Evolutionary conservation across 53 echinoderm and acorn worm species (phyloP).

Genomic region (Arbacia lixula): DNA sequence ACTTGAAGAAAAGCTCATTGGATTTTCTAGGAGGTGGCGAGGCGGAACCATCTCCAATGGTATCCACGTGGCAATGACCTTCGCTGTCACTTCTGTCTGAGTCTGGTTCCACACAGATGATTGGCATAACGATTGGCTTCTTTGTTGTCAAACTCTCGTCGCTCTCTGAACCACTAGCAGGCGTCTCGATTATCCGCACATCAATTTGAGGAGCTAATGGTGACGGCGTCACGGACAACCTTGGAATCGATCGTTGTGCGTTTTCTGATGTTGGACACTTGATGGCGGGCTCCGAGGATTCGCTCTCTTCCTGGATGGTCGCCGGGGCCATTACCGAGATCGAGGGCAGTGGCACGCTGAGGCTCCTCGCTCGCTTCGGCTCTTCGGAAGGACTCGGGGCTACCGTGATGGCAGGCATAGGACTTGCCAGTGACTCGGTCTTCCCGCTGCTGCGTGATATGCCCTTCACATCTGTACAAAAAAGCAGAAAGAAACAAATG

Average conservation of each 20-base stretch:
- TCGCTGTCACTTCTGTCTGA: conserved; percentile 54
- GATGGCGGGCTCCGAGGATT: conserved; percentile 17
- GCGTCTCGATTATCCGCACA: conserved; percentile 7
- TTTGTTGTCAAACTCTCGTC: not conserved
- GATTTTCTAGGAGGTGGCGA: not conserved
- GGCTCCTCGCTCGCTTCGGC: not conserved
- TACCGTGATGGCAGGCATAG: not conserved
- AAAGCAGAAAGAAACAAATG: not conserved
- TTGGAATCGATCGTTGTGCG: not conserved
- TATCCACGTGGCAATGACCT: not conserved
- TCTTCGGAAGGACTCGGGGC: not conserved
- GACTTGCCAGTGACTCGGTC: not conserved
- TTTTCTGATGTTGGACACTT: not conserved
- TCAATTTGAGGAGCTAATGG: not conserved
- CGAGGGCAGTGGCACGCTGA: conserved; percentile 11
- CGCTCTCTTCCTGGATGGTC: conserved; percentile 51
- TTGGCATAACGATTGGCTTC: conserved; percentile 8
- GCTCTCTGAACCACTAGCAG: too few relatives aligned
- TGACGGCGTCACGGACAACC: conserved; percentile 7
- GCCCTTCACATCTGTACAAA: not conserved
- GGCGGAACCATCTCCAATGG: not conserved
- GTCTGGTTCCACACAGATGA: conserved; percentile 33
- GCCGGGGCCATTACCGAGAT: conserved; percentile 54
- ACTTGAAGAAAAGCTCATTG: conserved; percentile 8
- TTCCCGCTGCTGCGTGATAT: not conserved